Evolutionary conservation across 53 echinoderm and acorn worm species (phyloP), one percentile per base, ranked within the genome.

Genomic region (Holothuria scabra): DNA sequence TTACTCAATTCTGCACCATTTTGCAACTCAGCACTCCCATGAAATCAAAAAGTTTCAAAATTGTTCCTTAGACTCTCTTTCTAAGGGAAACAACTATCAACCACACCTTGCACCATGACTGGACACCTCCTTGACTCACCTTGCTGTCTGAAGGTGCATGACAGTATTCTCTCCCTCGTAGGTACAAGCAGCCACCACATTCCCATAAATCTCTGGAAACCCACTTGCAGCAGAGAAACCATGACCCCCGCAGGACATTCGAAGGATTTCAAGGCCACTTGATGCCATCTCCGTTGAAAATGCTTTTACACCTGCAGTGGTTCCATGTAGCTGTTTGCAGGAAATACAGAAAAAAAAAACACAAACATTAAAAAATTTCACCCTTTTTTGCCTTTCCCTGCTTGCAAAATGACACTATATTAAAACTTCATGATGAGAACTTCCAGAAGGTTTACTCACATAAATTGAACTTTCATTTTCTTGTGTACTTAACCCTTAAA

Each of bases 131-230:
- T n/a, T n/a, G n/a, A 60, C 60, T 21, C 59, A 95, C 95, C 95
- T 95, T 29, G 95, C 95, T 20, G 92, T 92, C 83, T 99, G 99
- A 59, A 99, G 70, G 25, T 90, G 80, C 99, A 99, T 94, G 66
- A 99, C 99, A 41, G 99, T 94, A 71, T 99, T 99, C 76, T 99
- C 99, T 46, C 99, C 99, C 68, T 99, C 99, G 59, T 92, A 94
- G 31, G 94, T 99, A 59, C 89, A 89, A 1, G 90, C 59, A 19
- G 99, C 92, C 8, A 76, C 83, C 33, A 81, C 74, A 30, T 86
- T 94, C 20, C 76, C 90, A 63, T 99, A 99, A 56, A 99, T 87
- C 65, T 92, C 81, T 13, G 99, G 99, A 74, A 99, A 94, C 32
- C 92, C 94, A 59, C 99, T 99, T 41, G 99, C 92, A 28, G 87